Conservation (phyloP, 2,797 vertebrate genomes). For the Toxotes lorentzi region DNA sequence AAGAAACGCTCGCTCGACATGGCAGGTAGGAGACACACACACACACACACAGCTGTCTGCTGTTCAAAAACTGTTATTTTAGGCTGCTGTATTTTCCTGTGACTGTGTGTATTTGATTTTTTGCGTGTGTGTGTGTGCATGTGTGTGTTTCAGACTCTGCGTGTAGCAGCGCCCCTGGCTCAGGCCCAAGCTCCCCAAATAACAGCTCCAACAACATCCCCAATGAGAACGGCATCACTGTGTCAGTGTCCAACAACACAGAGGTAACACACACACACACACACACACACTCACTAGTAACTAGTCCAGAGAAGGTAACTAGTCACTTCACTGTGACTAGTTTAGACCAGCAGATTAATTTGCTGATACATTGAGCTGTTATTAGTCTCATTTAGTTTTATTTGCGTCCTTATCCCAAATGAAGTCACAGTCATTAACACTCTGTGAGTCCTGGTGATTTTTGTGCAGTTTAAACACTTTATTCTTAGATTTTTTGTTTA, state of each 20-base stretch:
- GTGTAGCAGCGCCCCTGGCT: slow-evolving; percentile 95
- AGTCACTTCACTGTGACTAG: not conserved
- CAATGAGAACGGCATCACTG: slow-evolving; percentile 90
- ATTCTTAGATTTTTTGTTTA: not conserved
- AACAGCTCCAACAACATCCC: slow-evolving; percentile 96
- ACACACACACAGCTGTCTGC: accelerated
- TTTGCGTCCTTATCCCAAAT: not conserved
- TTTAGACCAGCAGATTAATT: not conserved
- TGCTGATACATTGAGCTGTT: not conserved
- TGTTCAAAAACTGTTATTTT: not conserved
- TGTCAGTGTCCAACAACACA: slow-evolving; percentile 84
- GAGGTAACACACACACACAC: slow-evolving; percentile 84
- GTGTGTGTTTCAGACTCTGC: slow-evolving; percentile 88
- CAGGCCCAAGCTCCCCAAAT: slow-evolving; percentile 96
- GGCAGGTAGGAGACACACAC: slow-evolving; percentile 82
- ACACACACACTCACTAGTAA: slow-evolving; percentile 5
- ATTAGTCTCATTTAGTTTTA: not conserved
- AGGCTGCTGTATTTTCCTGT: not conserved
- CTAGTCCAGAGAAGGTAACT: not conserved
- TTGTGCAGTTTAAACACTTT: not conserved
- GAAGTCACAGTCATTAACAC: not conserved
- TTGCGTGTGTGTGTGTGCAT: slow-evolving; percentile 9
- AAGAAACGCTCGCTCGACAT: slow-evolving; percentile 95
- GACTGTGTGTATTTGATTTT: slow-evolving; percentile 21
- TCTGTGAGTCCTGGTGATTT: not conserved